Percentiles rank a stretch among this genome's conserved stretches.
Conservation (phyloP, 2,888 invertebrate species). For the Tinea trinotella region DNA sequence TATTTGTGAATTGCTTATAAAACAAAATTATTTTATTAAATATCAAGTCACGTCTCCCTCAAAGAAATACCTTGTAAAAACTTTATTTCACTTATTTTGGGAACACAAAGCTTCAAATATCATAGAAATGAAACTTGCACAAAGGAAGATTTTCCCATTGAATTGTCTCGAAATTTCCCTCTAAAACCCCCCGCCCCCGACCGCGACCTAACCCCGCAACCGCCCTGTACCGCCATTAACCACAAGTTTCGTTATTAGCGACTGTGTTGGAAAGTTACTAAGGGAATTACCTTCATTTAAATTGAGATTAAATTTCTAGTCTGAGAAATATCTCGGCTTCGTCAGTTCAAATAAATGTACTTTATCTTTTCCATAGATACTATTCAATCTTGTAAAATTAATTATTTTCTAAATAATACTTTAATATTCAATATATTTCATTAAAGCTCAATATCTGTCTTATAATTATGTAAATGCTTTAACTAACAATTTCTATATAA, state of each 20-base stretch:
- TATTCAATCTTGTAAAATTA: too few relatives aligned
- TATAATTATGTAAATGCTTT: background rate
- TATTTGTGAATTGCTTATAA: background rate
- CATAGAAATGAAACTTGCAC: slow-evolving; percentile 46
- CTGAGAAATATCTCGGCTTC: slow-evolving; percentile 38
- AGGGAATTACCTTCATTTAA: slow-evolving; percentile 66
- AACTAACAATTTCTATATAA: slow-evolving; percentile 31
- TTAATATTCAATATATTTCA: background rate
- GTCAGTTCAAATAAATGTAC: slow-evolving; percentile 5
- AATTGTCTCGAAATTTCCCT: slow-evolving; percentile 56
- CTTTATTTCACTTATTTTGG: slow-evolving; percentile 1
- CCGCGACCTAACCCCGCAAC: slow-evolving; percentile 25
- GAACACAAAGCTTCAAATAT: slow-evolving; percentile 35
- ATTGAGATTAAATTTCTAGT: slow-evolving; percentile 63
- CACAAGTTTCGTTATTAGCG: slow-evolving; percentile 67
- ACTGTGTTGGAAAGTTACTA: slow-evolving; percentile 60
- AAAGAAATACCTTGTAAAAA: slow-evolving; percentile 12
- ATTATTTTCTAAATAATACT: background rate
- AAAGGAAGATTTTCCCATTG: slow-evolving; percentile 64
- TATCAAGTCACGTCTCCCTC: slow-evolving; percentile 9
- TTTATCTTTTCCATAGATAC: background rate
- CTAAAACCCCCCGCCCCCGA: slow-evolving; percentile 23
- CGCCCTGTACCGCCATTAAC: slow-evolving; percentile 46
- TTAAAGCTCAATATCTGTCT: background rate
- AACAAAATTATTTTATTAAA: slow-evolving; percentile 9